phyloP scores from a whole-genome alignment of 2,888 invertebrate species.

The Sthenelais limicola region DNA sequence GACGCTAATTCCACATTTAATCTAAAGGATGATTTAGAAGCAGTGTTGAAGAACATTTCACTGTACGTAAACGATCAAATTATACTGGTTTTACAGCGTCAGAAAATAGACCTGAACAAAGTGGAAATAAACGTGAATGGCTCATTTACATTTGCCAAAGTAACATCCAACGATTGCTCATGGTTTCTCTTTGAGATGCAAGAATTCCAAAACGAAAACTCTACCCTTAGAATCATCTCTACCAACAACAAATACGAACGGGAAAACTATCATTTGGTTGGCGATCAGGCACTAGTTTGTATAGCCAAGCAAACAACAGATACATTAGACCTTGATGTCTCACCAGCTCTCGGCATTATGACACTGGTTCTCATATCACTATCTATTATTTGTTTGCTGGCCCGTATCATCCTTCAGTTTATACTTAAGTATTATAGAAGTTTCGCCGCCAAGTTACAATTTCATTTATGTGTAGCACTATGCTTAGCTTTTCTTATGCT shows the following conservation, averaged over 20 bases:
- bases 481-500: neutral
- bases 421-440: neutral
- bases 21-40: neutral
- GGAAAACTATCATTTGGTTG: neutral
- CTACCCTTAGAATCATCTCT: neutral
- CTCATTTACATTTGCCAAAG: neutral
- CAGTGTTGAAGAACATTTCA: neutral
- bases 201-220: neutral
- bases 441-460: constrained; percentile 28
- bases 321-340: neutral
- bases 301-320: neutral
- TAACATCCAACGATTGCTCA: neutral
- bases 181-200: neutral
- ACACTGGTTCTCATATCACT: constrained; percentile 2
- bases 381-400: neutral
- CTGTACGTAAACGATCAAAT: neutral
- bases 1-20: constrained; percentile 9
- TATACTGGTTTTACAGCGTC: neutral
- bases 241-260: neutral
- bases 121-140: neutral
- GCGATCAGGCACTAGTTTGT: constrained; percentile 1
- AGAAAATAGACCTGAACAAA: neutral
- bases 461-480: constrained; percentile 1
- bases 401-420: constrained; percentile 9
- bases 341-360: constrained; percentile 6